A percentile compares a stretch with the other conserved stretches of the same genome.
Evolutionary conservation across 2,113 vertebrate species (phyloP).

Genomic region (Eubucco bourcierii): DNA sequence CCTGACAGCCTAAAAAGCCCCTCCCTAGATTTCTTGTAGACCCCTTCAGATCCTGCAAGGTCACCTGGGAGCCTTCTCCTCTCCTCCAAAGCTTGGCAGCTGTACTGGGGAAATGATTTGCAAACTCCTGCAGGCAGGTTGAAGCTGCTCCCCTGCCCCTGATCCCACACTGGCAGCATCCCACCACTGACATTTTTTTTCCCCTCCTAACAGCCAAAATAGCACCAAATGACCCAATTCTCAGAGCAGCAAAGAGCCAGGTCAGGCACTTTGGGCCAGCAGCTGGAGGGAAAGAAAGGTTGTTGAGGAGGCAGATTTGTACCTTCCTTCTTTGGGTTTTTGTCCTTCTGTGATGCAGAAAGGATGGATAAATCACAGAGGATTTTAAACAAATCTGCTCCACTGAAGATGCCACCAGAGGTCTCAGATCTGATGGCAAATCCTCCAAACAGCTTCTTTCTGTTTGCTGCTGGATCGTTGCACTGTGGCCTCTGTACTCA

Average conservation of each 20-base stretch:
- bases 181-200: not conserved
- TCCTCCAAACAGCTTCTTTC: not conserved
- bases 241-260: not conserved
- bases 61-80: too few species aligned
- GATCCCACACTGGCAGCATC: not conserved
- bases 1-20: too few species aligned
- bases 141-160: not conserved
- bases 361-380: not conserved
- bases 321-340: not conserved
- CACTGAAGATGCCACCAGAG: accelerated
- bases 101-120: accelerated
- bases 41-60: too few species aligned
- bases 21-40: too few species aligned
- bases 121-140: not conserved
- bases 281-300: not conserved
- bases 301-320: not conserved
- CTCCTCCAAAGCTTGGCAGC: not conserved
- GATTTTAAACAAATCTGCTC: not conserved
- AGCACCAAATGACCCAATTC: not conserved
- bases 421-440: not conserved
- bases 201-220: not conserved
- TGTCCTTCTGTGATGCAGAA: not conserved
- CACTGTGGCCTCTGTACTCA: not conserved
- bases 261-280: not conserved
- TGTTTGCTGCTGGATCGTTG: not conserved